phyloP scores from a whole-genome alignment of 2,888 invertebrate species.

The Tethea ocularis region DNA sequence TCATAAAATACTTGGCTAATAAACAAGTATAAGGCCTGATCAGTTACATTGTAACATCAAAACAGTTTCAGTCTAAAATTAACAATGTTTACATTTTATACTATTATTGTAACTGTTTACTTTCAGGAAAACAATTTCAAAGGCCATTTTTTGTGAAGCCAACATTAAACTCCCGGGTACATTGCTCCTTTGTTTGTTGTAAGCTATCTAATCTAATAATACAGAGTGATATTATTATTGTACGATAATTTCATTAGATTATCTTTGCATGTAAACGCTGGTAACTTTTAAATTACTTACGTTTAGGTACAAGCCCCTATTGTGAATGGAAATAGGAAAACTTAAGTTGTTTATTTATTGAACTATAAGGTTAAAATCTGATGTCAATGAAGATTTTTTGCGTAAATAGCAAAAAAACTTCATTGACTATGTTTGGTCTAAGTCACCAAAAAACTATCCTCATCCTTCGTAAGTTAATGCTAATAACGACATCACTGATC shows the following conservation, averaged over 20 bases:
- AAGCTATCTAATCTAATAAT: constrained; percentile 12
- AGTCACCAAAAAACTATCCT: too few relatives aligned
- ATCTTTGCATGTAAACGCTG: background rate
- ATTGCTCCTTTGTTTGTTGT: constrained; percentile 38
- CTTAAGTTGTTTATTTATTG: too few relatives aligned
- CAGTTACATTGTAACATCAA: background rate
- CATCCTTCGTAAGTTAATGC: too few relatives aligned
- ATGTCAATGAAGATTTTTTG: too few relatives aligned
- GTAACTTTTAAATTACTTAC: background rate
- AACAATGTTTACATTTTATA: background rate
- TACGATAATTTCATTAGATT: background rate
- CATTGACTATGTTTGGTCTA: too few relatives aligned
- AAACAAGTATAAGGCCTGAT: too few relatives aligned
- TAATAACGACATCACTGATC: too few relatives aligned
- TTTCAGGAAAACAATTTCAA: constrained; percentile 5
- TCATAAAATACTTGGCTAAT: too few relatives aligned
- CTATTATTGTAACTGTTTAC: constrained; percentile 1
- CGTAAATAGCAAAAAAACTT: too few relatives aligned
- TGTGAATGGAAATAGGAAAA: too few relatives aligned
- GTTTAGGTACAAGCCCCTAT: too few relatives aligned
- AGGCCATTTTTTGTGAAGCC: background rate
- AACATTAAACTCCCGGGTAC: constrained; percentile 22
- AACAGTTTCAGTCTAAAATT: background rate
- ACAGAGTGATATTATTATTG: background rate
- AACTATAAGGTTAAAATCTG: too few relatives aligned